Percentiles rank a stretch among this genome's conserved stretches.
Evolutionary conservation across 2,888 invertebrate genomes (phyloP).

Genomic region (Sclerodermus sp.): DNA sequence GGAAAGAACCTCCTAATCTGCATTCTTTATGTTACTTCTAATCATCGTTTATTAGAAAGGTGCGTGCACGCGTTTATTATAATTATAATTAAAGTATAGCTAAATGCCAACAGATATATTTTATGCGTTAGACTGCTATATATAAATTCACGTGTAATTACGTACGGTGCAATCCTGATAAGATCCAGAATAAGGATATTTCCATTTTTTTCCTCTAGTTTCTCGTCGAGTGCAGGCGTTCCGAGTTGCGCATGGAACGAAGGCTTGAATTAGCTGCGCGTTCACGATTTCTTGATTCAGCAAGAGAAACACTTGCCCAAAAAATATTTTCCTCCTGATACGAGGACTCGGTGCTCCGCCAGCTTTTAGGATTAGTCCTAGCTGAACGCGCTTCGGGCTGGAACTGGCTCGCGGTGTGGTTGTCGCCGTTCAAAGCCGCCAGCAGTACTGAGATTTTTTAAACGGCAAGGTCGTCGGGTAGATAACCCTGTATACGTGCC

Average conservation of each 20-base stretch:
- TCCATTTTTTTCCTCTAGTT: constrained; percentile 17
- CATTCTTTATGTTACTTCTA: no score
- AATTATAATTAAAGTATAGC: no score
- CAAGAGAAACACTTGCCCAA: constrained; percentile 4
- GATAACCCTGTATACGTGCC: constrained; percentile 39
- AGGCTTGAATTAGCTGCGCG: constrained; percentile 7
- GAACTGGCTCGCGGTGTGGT: constrained; percentile 36
- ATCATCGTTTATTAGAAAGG: no score
- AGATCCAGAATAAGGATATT: constrained; percentile 16
- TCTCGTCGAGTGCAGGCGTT: background rate
- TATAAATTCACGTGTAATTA: constrained; percentile 1
- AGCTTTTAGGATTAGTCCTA: constrained; percentile 37
- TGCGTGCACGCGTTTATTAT: no score
- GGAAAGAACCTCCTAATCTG: no score
- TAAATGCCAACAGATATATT: no score
- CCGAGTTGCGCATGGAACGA: background rate
- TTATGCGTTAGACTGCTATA: no score
- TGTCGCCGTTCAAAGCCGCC: constrained; percentile 7
- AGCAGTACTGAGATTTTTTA: constrained; percentile 35
- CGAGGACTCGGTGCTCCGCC: background rate
- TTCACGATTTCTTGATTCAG: constrained; percentile 13
- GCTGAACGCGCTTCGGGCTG: constrained; percentile 35
- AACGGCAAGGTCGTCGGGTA: constrained; percentile 46
- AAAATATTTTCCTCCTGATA: no score
- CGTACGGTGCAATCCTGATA: constrained; percentile 25